Percentiles rank a stretch among this genome's conserved stretches.
phyloP scores from a whole-genome alignment of 2,888 invertebrate species.

The Ophion ellenae region DNA sequence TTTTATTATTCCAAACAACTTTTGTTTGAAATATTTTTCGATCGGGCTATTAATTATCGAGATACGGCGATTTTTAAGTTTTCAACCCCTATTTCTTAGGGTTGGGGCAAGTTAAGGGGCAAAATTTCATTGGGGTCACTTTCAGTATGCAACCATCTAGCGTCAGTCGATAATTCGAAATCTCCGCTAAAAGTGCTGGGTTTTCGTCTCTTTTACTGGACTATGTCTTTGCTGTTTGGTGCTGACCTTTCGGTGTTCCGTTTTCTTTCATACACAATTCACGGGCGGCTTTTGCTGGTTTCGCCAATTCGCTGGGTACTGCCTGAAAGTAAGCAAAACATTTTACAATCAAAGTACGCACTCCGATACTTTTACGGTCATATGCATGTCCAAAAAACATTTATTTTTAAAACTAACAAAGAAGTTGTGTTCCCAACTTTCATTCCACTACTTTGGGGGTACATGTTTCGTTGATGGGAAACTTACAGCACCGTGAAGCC shows the following conservation, averaged over 20 bases:
- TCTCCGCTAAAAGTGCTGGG: too few relatives aligned
- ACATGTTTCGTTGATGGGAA: neutral
- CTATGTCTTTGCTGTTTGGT: neutral
- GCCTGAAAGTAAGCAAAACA: neutral
- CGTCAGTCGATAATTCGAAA: too few relatives aligned
- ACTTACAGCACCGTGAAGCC: conserved; percentile 65
- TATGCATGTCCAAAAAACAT: neutral
- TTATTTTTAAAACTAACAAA: neutral
- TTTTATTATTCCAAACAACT: too few relatives aligned
- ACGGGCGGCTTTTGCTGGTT: neutral
- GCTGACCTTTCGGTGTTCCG: neutral
- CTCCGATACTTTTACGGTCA: neutral
- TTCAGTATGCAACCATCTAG: too few relatives aligned
- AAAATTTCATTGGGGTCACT: too few relatives aligned
- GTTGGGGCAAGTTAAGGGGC: too few relatives aligned
- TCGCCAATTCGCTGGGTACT: neutral
- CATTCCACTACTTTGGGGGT: neutral
- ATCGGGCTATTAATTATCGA: too few relatives aligned
- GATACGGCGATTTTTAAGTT: too few relatives aligned
- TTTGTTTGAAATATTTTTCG: too few relatives aligned
- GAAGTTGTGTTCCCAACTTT: neutral
- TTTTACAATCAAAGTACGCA: neutral
- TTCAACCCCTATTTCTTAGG: too few relatives aligned
- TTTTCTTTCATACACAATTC: neutral
- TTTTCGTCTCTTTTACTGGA: too few relatives aligned